Base-by-base conservation (phyloP, 2,888 invertebrate genomes). In the Scelioninae gen. 1 region DNA sequence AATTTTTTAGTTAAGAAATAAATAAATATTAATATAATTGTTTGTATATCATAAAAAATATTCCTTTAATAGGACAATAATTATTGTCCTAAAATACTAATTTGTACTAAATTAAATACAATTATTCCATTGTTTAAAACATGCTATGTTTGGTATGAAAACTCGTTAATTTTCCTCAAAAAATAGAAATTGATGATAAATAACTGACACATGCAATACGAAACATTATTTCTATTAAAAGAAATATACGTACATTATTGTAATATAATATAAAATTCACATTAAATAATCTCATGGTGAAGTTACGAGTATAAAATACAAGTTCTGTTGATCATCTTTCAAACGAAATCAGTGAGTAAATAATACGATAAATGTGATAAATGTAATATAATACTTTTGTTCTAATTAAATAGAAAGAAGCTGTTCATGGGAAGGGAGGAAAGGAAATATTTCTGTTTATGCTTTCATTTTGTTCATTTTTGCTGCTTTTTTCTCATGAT, bases 221-320 rank as follows among this genome's bases (percentile, higher is more conserved):
- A 86, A 86, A 87, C 75, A 86, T 83, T 86, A 85, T 84, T 81
- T 86, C 86, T 87, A 86, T 86, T 87, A 86, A 86, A 85, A 81
- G 76, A 86, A 87, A 86, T 85, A 58, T 85, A 86, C 85, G 86
- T 86, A 87, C 82, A 87, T 85, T 72, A 49, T 68, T 82, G 74
- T 74, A 74, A 78, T 82, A 86, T 23, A 23, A 85, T 86, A 84
- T 82, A 86, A 83, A 85, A 85, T 86, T 78, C 82, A 82, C 82
- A 86, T 65, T 84, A 84, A 86, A 84, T 69, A 82, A 82, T 85
- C 80, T 85, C 82, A 83, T 85, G 34, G 82, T 85, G 85, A 86
- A 85, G 81, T 78, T 85, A 84, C 82, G 84, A 82, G 85, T 87
- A 87, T 84, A 87, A 87, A 86, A 87, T 86, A 87, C 84, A 85